Evolutionary conservation across 2,797 vertebrate species (phyloP).

Genomic region (Melanotaenia trifasciata): DNA sequence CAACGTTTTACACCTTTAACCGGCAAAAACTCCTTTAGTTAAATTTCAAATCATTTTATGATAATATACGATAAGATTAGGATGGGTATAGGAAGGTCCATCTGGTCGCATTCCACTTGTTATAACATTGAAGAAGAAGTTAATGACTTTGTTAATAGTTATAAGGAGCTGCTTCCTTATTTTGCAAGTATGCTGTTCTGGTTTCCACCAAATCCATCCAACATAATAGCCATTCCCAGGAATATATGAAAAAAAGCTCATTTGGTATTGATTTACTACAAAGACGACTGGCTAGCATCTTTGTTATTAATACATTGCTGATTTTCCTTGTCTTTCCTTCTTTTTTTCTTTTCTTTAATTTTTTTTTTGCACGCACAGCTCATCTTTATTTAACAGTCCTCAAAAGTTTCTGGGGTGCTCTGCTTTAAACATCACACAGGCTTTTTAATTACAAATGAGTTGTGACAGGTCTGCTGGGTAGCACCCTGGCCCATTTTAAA

Average conservation of each 20-base stretch:
- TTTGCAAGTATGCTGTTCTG: constrained; percentile 37
- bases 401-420: constrained; percentile 86
- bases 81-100: background rate
- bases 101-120: constrained; percentile 5
- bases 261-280: constrained; percentile 81
- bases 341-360: constrained; percentile 28
- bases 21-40: background rate
- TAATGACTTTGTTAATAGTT: constrained; percentile 59
- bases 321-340: constrained; percentile 37
- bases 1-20: background rate
- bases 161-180: constrained; percentile 26
- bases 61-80: background rate
- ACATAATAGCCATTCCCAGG: constrained; percentile 39
- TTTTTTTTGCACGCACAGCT: constrained; percentile 72
- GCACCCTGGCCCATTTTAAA: constrained; percentile 90
- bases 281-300: constrained; percentile 63
- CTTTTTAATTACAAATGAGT: constrained; percentile 95
- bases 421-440: constrained; percentile 90
- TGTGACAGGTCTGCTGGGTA: constrained; percentile 93
- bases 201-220: constrained; percentile 38
- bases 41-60: background rate
- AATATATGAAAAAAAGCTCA: constrained; percentile 64
- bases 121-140: constrained; percentile 35
- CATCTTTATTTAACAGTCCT: constrained; percentile 88
- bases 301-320: constrained; percentile 80